phyloP scores from a whole-genome alignment of 2,797 vertebrate genomes.

The Mastacembelus armatus region DNA sequence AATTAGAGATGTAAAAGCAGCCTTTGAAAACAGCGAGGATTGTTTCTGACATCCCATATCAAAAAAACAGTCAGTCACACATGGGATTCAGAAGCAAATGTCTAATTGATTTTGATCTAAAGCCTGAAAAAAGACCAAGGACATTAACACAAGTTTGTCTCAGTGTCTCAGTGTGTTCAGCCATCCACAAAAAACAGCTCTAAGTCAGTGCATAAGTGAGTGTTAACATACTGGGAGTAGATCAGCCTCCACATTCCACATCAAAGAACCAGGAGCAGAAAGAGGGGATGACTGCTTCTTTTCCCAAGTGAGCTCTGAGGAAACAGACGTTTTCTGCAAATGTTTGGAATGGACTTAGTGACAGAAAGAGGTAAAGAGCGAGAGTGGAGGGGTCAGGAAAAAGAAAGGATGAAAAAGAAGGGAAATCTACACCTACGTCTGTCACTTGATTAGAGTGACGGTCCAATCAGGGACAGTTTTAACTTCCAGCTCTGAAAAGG shows the following conservation, averaged over 20 bases:
- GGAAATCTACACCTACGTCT: too few relatives aligned
- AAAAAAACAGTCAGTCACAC: conserved; percentile 4
- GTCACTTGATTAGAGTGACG: too few relatives aligned
- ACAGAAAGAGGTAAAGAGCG: neutral
- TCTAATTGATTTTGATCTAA: neutral
- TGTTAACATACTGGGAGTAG: conserved; percentile 4
- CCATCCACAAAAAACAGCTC: neutral
- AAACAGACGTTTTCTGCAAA: conserved; percentile 55
- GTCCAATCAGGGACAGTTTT: neutral
- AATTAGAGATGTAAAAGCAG: conserved; percentile 22
- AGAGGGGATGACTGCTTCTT: conserved; percentile 6
- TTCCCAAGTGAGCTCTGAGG: conserved; percentile 23
- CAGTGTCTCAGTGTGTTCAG: neutral
- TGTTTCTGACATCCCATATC: conserved; percentile 4
- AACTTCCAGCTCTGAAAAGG: too few relatives aligned
- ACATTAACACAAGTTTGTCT: neutral
- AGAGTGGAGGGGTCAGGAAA: neutral
- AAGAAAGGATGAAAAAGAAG: neutral
- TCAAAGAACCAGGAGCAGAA: conserved; percentile 19
- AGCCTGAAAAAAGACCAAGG: neutral
- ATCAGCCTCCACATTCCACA: conserved; percentile 18
- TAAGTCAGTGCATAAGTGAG: neutral
- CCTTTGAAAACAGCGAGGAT: neutral
- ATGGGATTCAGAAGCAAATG: neutral
- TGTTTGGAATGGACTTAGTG: neutral